phyloP scores from a whole-genome alignment of 2,888 invertebrate genomes.

The Catonia carolina region DNA sequence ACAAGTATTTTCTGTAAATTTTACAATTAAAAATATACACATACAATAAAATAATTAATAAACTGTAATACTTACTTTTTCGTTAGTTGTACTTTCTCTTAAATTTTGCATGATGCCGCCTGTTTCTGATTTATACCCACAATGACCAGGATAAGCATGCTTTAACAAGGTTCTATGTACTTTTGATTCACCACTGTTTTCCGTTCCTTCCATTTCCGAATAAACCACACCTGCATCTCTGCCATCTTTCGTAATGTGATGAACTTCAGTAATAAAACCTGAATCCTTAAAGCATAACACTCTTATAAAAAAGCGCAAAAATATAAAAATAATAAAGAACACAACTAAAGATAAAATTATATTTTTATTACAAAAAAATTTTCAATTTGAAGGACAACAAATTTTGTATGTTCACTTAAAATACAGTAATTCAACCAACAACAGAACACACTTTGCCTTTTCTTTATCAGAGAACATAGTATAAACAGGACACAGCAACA shows the following conservation, averaged over 20 bases:
- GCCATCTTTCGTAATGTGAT: conserved; percentile 82
- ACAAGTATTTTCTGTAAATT: too few relatives aligned
- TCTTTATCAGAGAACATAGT: too few relatives aligned
- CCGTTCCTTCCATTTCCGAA: conserved; percentile 86
- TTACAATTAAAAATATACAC: too few relatives aligned
- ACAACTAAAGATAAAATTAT: neutral
- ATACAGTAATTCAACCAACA: too few relatives aligned
- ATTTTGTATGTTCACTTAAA: too few relatives aligned
- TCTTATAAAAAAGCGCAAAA: conserved; percentile 8
- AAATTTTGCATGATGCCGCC: conserved; percentile 82
- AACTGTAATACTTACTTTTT: conserved; percentile 53
- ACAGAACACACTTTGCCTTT: too few relatives aligned
- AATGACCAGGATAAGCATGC: conserved; percentile 69
- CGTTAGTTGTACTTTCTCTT: conserved; percentile 69
- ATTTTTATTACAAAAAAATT: neutral
- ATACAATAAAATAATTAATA: conserved; percentile 5
- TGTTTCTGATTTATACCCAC: conserved; percentile 78
- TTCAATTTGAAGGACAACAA: too few relatives aligned
- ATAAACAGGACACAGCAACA: too few relatives aligned
- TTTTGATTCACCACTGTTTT: conserved; percentile 70
- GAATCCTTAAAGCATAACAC: conserved; percentile 68
- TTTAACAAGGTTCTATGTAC: conserved; percentile 58
- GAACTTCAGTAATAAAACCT: conserved; percentile 82
- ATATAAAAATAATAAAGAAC: neutral
- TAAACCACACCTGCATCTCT: conserved; percentile 93